Conservation (phyloP, 1,140 invertebrate species). For the Drosophila teissieri region DNA sequence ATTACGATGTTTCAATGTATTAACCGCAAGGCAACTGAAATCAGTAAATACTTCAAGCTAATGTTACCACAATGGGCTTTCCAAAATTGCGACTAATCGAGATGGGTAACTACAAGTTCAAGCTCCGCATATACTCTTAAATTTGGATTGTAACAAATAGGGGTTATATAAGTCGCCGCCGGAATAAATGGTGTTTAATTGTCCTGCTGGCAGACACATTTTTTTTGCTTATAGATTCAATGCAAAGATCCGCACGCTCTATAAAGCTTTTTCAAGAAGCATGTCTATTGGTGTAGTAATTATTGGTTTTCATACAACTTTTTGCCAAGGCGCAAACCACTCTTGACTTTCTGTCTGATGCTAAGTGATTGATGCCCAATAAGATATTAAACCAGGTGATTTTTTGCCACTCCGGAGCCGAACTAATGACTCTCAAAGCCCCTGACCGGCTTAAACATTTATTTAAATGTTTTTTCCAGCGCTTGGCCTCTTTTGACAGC, state of each 20-base stretch:
- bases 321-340: background rate
- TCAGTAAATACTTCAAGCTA: background rate
- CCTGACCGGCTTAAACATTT: slow-evolving; percentile 28
- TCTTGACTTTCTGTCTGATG: slow-evolving; percentile 1
- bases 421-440: slow-evolving; percentile 42
- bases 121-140: too few relatives aligned
- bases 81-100: too few relatives aligned
- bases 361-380: slow-evolving; percentile 35
- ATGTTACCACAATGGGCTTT: background rate
- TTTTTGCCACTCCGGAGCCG: slow-evolving; percentile 14
- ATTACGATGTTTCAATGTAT: background rate
- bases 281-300: slow-evolving; percentile 4
- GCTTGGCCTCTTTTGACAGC: slow-evolving; percentile 17
- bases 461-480: slow-evolving; percentile 30
- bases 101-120: too few relatives aligned
- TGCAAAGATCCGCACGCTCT: slow-evolving; percentile 4
- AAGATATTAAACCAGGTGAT: slow-evolving; percentile 18
- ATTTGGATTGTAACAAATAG: too few relatives aligned
- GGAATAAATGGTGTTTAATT: background rate
- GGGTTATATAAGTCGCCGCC: too few relatives aligned
- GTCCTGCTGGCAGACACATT: background rate
- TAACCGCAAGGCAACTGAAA: background rate
- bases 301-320: slow-evolving; percentile 16
- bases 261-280: slow-evolving; percentile 8
- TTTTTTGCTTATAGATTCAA: background rate